Conservation (phyloP, 2,113 vertebrate species). For the Camelus bactrianus region DNA sequence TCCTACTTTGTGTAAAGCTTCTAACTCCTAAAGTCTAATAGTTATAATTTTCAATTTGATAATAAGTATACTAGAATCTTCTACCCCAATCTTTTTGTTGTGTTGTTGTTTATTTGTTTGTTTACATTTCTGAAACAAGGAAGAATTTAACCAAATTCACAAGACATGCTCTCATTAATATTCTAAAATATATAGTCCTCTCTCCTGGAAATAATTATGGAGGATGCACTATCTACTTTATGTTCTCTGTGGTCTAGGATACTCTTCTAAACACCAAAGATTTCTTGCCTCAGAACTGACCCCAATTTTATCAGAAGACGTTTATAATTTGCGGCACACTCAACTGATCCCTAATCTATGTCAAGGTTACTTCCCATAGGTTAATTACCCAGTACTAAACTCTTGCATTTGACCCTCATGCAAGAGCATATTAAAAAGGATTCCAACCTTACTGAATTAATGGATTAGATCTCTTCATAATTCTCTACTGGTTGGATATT, state of each 20-base stretch:
- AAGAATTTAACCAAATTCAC: constrained; percentile 24
- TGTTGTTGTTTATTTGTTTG: not conserved
- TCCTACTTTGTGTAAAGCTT: not conserved
- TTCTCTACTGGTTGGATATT: constrained; percentile 36
- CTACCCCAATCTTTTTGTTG: constrained; percentile 1
- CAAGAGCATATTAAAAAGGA: constrained; percentile 55
- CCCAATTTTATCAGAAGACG: constrained; percentile 68
- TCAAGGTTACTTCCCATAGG: constrained; percentile 56
- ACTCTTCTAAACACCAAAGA: constrained; percentile 59
- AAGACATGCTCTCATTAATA: not conserved
- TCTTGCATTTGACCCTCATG: constrained; percentile 41
- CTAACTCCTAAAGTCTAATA: not conserved
- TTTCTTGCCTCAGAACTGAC: constrained; percentile 61
- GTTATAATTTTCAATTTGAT: constrained; percentile 45
- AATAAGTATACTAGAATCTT: not conserved
- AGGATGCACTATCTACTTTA: not conserved
- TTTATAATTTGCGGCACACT: constrained; percentile 61
- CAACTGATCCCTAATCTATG: constrained; percentile 54
- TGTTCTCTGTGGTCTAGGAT: constrained; percentile 40
- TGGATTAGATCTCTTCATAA: constrained; percentile 45
- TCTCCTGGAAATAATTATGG: constrained; percentile 48
- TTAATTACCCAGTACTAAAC: constrained; percentile 71
- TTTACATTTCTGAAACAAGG: constrained; percentile 43
- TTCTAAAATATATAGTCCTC: constrained; percentile 36
- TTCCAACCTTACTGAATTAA: constrained; percentile 41